These are phyloP conservation scores for Zaprionus gabonicus DNA, from an alignment of 1,140 invertebrate genomes.

Conservation along the genomic window DNA sequence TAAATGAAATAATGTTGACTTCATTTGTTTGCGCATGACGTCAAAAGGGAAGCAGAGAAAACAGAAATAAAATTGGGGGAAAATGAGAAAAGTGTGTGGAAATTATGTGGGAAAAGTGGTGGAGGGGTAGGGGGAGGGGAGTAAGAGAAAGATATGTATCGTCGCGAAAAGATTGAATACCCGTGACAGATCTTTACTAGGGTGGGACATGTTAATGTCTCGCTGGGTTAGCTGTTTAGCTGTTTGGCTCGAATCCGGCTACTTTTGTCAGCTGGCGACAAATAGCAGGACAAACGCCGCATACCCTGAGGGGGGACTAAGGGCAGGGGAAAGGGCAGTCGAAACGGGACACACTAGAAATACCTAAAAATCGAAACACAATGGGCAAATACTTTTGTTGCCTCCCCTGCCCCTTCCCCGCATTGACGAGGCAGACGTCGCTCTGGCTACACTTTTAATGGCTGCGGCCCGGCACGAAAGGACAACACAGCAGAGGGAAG, in stretches of 20 bases:
- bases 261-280: not conserved
- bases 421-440: not conserved
- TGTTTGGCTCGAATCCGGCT: not conserved
- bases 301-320: not conserved
- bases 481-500: conserved; percentile 9
- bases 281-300: not conserved
- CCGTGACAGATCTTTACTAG: conserved; percentile 1
- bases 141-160: conserved; percentile 3
- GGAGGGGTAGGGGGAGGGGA: not conserved
- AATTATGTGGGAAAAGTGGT: not conserved
- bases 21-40: conserved; percentile 75
- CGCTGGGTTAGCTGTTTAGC: not conserved
- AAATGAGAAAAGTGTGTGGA: conserved; percentile 13
- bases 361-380: conserved; percentile 51
- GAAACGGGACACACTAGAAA: conserved; percentile 30
- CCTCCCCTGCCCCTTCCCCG: conserved; percentile 16
- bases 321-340: conserved; percentile 15
- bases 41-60: conserved; percentile 49
- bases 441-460: conserved; percentile 15
- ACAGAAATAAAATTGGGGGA: not conserved
- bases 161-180: conserved; percentile 37
- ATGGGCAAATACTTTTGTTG: conserved; percentile 49
- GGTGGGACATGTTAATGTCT: not conserved
- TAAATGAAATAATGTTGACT: conserved; percentile 81
- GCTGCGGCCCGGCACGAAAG: conserved; percentile 44